Evolutionary conservation across 2,113 vertebrate genomes (phyloP).

Genomic region (Vireo altiloquus): DNA sequence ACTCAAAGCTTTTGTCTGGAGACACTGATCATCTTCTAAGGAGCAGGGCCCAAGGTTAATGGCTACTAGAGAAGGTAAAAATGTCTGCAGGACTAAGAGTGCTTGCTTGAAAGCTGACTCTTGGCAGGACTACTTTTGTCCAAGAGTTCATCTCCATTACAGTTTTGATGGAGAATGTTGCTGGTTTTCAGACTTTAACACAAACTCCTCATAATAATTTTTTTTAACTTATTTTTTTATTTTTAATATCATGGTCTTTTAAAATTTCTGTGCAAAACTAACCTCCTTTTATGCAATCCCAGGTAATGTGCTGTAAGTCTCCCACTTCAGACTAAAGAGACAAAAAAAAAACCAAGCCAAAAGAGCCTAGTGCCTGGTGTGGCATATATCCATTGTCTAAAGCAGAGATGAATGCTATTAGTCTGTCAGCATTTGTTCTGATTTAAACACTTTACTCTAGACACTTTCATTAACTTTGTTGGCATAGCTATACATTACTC

Average conservation of each 20-base stretch:
- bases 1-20: not conserved
- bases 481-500: conserved; percentile 49
- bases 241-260: not conserved
- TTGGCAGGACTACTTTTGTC: not conserved
- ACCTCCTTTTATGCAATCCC: not conserved
- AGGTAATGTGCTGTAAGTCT: not conserved
- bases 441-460: conserved; percentile 58
- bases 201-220: not conserved
- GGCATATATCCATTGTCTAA: not conserved
- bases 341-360: not conserved
- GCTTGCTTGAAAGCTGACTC: not conserved
- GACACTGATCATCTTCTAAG: not conserved
- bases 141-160: not conserved
- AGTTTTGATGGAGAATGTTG: not conserved
- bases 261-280: not conserved
- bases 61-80: not conserved
- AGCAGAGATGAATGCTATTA: conserved; percentile 29
- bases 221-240: not conserved
- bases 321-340: not conserved
- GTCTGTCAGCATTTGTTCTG: conserved; percentile 9
- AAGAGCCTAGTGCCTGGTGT: not conserved
- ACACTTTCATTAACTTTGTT: conserved; percentile 60
- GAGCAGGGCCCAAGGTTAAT: not conserved
- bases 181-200: not conserved
- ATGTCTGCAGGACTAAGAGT: not conserved